These are phyloP conservation scores for Platycercus adscitus DNA, from an alignment of 2,113 vertebrate species.

Conservation along the genomic window DNA sequence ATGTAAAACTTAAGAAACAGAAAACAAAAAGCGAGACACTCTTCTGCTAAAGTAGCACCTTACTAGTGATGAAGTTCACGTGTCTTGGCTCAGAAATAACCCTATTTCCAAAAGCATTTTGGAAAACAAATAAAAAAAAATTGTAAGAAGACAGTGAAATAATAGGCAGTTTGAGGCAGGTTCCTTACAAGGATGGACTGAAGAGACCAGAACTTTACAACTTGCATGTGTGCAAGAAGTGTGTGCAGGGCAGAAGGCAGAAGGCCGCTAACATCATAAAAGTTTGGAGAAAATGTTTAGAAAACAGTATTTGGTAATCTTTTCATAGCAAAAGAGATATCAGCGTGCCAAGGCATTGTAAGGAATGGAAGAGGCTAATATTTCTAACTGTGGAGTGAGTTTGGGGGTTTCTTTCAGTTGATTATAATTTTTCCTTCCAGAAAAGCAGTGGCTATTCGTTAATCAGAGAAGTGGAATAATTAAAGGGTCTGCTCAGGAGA, in stretches of 20 bases:
- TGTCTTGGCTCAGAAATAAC: background rate
- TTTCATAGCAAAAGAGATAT: background rate
- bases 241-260: background rate
- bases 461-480: background rate
- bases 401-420: background rate
- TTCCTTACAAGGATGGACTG: background rate
- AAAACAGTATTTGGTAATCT: background rate
- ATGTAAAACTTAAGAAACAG: rapidly evolving
- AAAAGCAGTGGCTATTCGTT: background rate
- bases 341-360: background rate
- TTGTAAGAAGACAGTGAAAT: background rate
- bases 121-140: background rate
- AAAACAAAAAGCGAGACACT: background rate
- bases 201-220: background rate
- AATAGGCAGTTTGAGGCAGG: background rate
- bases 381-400: background rate
- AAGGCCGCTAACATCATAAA: background rate
- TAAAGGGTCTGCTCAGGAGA: background rate
- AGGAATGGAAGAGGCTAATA: background rate
- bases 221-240: background rate
- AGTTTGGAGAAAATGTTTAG: background rate
- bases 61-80: background rate
- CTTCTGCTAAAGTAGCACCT: background rate
- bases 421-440: background rate
- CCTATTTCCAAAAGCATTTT: background rate